These are phyloP conservation scores for Vespertilio murinus DNA, from an alignment of 2,797 vertebrate genomes.

Conservation along the genomic window DNA sequence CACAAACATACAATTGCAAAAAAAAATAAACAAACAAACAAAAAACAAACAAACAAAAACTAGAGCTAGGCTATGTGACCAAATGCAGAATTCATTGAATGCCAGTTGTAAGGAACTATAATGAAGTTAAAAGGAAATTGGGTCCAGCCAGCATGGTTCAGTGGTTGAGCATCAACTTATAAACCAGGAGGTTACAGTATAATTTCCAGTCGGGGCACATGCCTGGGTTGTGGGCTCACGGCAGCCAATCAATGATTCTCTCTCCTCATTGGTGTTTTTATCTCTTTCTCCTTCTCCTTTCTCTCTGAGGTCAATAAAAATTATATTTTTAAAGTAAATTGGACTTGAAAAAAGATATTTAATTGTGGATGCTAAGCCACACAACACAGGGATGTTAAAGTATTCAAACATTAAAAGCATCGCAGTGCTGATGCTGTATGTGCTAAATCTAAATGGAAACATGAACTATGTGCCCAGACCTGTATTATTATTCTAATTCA, in stretches of 20 bases:
- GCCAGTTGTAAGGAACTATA: neutral
- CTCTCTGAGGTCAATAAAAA: no score
- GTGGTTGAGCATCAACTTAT: no score
- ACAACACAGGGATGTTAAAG: constrained; percentile 45
- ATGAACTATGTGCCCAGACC: constrained; percentile 32
- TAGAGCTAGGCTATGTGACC: neutral
- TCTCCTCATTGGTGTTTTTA: no score
- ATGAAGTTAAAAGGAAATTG: constrained; percentile 49
- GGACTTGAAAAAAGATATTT: constrained; percentile 7
- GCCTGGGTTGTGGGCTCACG: no score
- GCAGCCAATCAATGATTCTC: no score
- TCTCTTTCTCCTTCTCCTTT: no score
- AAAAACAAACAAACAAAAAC: no score
- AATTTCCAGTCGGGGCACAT: no score
- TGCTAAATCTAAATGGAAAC: constrained; percentile 56
- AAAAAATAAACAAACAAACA: neutral
- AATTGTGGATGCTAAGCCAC: neutral
- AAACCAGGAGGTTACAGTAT: no score
- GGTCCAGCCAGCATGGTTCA: no score
- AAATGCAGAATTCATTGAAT: constrained; percentile 50
- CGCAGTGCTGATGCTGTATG: constrained; percentile 24
- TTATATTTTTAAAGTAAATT: constrained; percentile 16
- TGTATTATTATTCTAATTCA: constrained; percentile 60
- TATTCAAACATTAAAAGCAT: constrained; percentile 51
- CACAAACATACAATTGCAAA: constrained; percentile 22